Conservation (phyloP, 2,888 invertebrate genomes). For the Tetragnatha montana region DNA sequence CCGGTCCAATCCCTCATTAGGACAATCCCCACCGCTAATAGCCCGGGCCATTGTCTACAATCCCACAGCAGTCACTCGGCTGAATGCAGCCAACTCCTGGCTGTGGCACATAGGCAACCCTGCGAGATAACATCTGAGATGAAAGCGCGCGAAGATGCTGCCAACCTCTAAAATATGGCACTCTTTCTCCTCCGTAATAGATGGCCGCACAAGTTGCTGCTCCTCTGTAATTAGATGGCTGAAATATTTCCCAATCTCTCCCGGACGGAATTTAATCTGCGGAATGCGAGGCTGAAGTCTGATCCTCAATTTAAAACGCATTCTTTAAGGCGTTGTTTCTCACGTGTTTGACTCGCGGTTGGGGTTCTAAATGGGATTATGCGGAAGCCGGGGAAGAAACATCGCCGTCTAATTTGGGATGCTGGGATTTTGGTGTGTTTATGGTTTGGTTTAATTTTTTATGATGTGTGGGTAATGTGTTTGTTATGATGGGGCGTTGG, state of each 20-base stretch:
- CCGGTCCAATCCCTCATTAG: neutral
- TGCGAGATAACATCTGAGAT: constrained; percentile 58
- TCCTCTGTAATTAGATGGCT: constrained; percentile 25
- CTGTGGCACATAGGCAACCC: neutral
- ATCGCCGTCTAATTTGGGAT: no score
- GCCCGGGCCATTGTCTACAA: no score
- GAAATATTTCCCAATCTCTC: constrained; percentile 37
- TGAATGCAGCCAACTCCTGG: neutral
- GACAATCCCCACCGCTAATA: neutral
- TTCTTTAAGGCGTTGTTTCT: neutral
- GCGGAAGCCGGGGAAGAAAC: no score
- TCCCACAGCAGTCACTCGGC: neutral
- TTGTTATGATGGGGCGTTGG: no score
- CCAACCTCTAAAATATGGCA: constrained; percentile 40
- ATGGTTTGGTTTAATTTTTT: no score
- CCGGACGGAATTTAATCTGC: neutral
- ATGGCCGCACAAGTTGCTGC: constrained; percentile 17
- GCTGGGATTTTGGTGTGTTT: no score
- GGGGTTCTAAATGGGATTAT: no score
- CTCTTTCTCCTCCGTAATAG: constrained; percentile 26
- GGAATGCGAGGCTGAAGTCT: neutral
- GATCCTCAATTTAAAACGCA: neutral
- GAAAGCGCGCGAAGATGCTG: constrained; percentile 4
- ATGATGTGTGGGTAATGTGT: no score
- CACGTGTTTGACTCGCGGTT: neutral